Evolutionary conservation across 2,113 vertebrate genomes (phyloP), one percentile per base, ranked within the genome.

Genomic region (Crotophaga sulcirostris): DNA sequence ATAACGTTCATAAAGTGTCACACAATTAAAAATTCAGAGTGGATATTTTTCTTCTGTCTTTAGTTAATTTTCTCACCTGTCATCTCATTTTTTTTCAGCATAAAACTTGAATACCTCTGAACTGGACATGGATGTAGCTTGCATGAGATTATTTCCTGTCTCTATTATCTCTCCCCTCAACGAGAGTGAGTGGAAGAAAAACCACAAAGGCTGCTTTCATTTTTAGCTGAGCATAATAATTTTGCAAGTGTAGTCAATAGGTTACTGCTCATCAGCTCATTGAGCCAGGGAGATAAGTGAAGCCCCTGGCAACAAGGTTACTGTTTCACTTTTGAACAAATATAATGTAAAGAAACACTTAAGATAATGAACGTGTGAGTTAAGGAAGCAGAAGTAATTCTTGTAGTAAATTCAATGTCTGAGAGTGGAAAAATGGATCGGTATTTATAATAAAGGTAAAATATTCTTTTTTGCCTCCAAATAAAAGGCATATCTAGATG

Each of bases 181-280:
- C 11, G 5, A 75, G 29, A 58, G 26, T 4, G 34, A 58, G 52
- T 3, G 19, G 33, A 80, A 47, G 68, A 40, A 87, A 75, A 93
- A 73, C 88, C 94, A 95, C 90, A 96, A 78, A 94, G 78, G 58
- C 51, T 11, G 10, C 49, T 91, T 90, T 91, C 93, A 54, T 94
- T 96, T 95, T 92, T 75, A 91, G 94, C 90, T 76, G 40, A 58
- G 80, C 49, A 16, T 7, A 58, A 68, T 52, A 42, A 80, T 72
- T 91, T 40, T 25, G 38, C 79, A 66, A 89, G 84, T 29, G 68
- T 34, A 54, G 78, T 95, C 67, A 63, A 7, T 62, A 73, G 76
- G 84, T 89, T 95, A 94, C 91, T 82, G 40, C 13, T 42, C 70
- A 58, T 56, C 84, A 92, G 86, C 79, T 85, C 77, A 66, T 72